phyloP scores from a whole-genome alignment of 2,888 invertebrate genomes.

The Morpho deidamia region DNA sequence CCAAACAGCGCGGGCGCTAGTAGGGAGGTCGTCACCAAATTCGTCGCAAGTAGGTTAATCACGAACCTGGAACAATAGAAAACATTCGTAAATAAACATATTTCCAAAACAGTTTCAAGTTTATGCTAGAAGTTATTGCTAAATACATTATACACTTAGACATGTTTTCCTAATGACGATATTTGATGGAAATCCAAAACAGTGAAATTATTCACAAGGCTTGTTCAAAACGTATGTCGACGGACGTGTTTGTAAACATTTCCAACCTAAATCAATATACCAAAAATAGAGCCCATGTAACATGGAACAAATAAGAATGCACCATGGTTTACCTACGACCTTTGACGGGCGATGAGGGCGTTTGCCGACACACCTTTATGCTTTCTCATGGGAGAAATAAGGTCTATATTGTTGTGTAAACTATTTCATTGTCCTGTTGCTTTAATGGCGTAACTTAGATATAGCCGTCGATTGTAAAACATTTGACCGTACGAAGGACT shows the following conservation, averaged over 20 bases:
- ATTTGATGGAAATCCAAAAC: conserved; percentile 14
- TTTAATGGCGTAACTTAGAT: conserved; percentile 26
- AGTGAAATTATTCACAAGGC: conserved; percentile 18
- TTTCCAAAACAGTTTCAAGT: conserved; percentile 8
- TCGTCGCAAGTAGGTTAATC: conserved; percentile 76
- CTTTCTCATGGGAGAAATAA: conserved; percentile 10
- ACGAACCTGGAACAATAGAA: conserved; percentile 79
- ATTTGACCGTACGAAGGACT: conserved; percentile 22
- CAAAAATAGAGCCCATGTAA: conserved; percentile 29
- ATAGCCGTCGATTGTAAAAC: conserved; percentile 19
- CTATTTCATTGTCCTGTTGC: conserved; percentile 20
- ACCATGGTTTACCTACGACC: conserved; percentile 8
- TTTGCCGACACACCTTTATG: conserved; percentile 14
- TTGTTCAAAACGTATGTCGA: conserved; percentile 7
- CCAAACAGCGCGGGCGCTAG: conserved; percentile 71
- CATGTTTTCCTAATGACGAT: conserved; percentile 5
- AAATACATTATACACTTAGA: conserved; percentile 5
- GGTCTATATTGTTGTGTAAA: conserved; percentile 16
- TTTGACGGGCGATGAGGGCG: conserved; percentile 12
- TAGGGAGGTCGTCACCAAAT: conserved; percentile 67
- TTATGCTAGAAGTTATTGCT: conserved; percentile 1
- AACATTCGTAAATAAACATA: conserved; percentile 16
- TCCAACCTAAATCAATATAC: conserved; percentile 26
- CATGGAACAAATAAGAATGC: conserved; percentile 15
- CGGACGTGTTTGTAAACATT: conserved; percentile 34